Evolutionary conservation across 2,113 vertebrate genomes (phyloP), one percentile per base, ranked within the genome.

Genomic region (Toxotes jaculatrix): DNA sequence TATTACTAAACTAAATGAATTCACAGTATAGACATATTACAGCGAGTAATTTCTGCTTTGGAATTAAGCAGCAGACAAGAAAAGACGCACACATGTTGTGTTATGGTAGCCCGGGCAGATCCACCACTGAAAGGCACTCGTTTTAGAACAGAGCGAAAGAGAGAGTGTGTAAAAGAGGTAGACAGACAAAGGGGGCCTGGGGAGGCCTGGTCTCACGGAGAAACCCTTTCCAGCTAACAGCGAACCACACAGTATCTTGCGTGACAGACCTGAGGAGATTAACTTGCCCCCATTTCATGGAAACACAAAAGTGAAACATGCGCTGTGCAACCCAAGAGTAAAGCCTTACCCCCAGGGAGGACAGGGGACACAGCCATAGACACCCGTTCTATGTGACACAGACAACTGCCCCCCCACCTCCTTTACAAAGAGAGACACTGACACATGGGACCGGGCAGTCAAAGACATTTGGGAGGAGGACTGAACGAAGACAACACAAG

Each of bases 281-380:
- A 93, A 91, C 91, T 93, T 93, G 89, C 86, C 92, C 92, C 84
- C 87, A 89, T 93, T 94, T 90, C 89, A 88, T 73, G 80, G 71
- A 64, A 82, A 91, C 72, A 94, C 91, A 93, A 95, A 92, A 92
- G 90, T 91, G 87, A 91, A 88, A 92, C 91, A 93, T 93, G 91
- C 79, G 79, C 89, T 82, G 91, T 80, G 51, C 85, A 89, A 92
- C 83, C 89, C 91, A 89, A 87, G 84, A 92, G 90, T 85, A 90
- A 89, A 91, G 84, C 88, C 80, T 88, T 86, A 83, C 74, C 87
- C 88, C 82, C 61, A 84, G 85, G 88, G 77, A 90, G 87, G 74
- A 83, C 74, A 87, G 62, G 87, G 82, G 79, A 77, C 83, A 83
- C 61, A 83, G 51, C 77, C 80, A 90, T 64, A 88, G 80, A 89